Evolutionary conservation across 2,113 vertebrate species (phyloP), one percentile per base, ranked within the genome.

Genomic region (Oryzias woworae): DNA sequence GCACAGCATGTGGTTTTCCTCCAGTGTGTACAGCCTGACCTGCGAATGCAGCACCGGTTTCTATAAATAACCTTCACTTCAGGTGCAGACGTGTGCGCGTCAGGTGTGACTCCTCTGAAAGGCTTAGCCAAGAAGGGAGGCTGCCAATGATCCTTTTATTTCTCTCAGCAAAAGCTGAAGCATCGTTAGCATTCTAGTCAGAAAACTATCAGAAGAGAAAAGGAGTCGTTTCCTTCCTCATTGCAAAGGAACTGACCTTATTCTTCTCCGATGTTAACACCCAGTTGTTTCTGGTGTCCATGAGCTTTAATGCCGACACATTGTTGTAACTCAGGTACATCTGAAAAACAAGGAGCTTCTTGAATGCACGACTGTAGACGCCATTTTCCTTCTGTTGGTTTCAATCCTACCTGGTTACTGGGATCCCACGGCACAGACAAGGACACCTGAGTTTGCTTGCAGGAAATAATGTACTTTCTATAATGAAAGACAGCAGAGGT

Each of bases 241-340:
- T 14, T 26, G 52, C 3, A 54, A 28, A 20, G 70, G 68, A 41
- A 77, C 86, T 66, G 77, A 98, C 97, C 94, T 98, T 94, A 4
- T 92, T 92, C 85, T 90, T 94, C 78, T 97, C 95, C 0, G 92
- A 92, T 14, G 92, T 92, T 1, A 97, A 92, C 0, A 72, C 86
- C 97, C 97, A 99, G 90, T 94, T 90, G 5, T 89, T 89, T 73
- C 94, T 94, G 78, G 95, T 92, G 53, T 95, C 91, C 0, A 98
- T 91, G 26, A 91, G 93, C 90, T 96, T 98, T 82, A 99, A 92
- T 0, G 96, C 95, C 2, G 94, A 96, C 45, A 98, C 94, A 0
- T 98, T 98, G 90, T 98, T 98, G 89, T 95, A 99, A 91, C 97
- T 99, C 83, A 99, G 90, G 81, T 96, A 99, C 63, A 98, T 95